Evolutionary conservation across 2,888 invertebrate species (phyloP), one percentile per base, ranked within the genome.

Genomic region (Quadriops clusia): DNA sequence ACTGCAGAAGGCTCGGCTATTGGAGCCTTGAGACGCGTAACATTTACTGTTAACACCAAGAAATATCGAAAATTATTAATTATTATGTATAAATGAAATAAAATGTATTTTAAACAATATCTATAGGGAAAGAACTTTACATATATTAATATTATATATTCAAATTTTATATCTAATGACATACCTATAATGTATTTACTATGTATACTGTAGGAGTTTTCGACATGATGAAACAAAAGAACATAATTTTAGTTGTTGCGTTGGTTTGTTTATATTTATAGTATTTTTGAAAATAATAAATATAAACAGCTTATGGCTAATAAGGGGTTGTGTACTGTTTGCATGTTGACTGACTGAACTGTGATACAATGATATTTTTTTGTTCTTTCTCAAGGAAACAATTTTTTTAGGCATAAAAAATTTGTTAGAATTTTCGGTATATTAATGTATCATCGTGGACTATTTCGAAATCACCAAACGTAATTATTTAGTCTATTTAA

Each of bases 41-140:
- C 7, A n/a, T 18, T 18, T 18, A 27, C 16, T 26, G 17, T 33
- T 18, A 39, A 43, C 43, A 43, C 43, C 43, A 43, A 43, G 30
- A 39, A 37, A 39, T 40, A 41, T 39, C 37, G 37, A 42, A 37
- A 24, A 37, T 36, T 41, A 32, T 37, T 28, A 40, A n/a, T n/a
- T 34, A 32, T 13, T 25, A 30, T 31, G 30, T 33, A 37, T 33
- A 32, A 29, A 23, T 20, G 34, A 29, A 34, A 25, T 16, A 29
- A 36, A 36, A 32, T 34, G 42, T 44, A 44, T 44, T 44, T 44
- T 43, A 45, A 45, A 45, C 42, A 45, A 44, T 44, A 45, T 45
- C 43, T 45, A 45, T 45, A 44, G 45, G 41, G 29, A 44, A 42
- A 45, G 41, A 45, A 41, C 33, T 43, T 44, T 44, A 38, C 38